Evolutionary conservation across 2,888 invertebrate genomes (phyloP), one percentile per base, ranked within the genome.

Genomic region (Shargacucullia verbasci): DNA sequence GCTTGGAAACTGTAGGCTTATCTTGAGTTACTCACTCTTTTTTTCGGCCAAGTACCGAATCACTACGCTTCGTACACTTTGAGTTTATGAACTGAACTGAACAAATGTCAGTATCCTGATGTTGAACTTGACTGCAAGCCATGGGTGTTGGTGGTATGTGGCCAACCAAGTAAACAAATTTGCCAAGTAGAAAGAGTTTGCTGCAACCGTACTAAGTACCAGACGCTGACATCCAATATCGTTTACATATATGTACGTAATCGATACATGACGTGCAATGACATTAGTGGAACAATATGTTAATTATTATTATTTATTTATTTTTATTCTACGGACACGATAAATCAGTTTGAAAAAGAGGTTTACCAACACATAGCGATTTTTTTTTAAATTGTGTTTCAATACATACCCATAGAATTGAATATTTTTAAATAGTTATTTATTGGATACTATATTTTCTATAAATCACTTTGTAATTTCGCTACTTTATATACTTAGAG

Each of bases 111-210:
- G 20, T 2, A 20, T 20, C 2, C 8, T n/a, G 29, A 15, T 14
- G 4, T 29, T 47, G 29, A 29, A 47, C 47, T 47, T 38, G 29
- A 47, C 38, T 9, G n/a, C 29, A 15, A n/a, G 14, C 20, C 20
- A 4, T 20, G 4, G 20, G 2, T 6, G 9, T 29, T 29, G 29
- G 29, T 47, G 4, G 29, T 38, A 27, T 11, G 11, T 11, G 13
- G 31, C 12, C 7, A 3, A 9, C 0, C 37, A n/a, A 14, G 1
- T 31, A 29, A 59, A 58, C 27, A 13, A 53, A 52, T 48, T 70
- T 40, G 41, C 45, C 20, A 43, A 31, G n/a, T 12, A 31, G 57
- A 14, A 58, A 54, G 34, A 45, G 34, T 45, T 70, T 71, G 74
- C 70, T 29, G 25, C 40, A 31, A 39, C 25, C 10, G 6, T 10